phyloP scores from a whole-genome alignment of 2,113 vertebrate genomes.

The Hippocampus mohnikei region DNA sequence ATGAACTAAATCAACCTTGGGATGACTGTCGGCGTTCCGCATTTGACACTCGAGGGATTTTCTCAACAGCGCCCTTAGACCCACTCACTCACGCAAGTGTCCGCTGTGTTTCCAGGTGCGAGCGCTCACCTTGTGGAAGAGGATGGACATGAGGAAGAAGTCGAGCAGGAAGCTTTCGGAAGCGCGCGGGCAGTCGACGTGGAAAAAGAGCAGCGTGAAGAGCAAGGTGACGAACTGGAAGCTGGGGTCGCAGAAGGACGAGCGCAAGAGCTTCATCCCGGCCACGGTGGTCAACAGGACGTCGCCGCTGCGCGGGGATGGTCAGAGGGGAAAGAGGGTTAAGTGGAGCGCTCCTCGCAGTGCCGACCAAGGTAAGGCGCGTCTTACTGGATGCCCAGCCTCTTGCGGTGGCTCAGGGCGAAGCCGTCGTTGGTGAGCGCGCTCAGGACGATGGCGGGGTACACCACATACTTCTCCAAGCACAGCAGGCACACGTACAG shows the following conservation, averaged over 20 bases:
- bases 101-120: background rate
- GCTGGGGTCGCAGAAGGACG: slow-evolving; percentile 90
- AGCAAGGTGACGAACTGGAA: slow-evolving; percentile 88
- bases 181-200: slow-evolving; percentile 86
- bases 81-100: background rate
- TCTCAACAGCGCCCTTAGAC: no score
- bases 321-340: background rate
- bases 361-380: background rate
- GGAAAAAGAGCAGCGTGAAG: slow-evolving; percentile 92
- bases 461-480: slow-evolving; percentile 95
- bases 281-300: slow-evolving; percentile 89
- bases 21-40: no score
- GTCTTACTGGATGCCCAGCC: slow-evolving; percentile 91
- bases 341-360: background rate
- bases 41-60: no score
- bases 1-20: no score
- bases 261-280: slow-evolving; percentile 91
- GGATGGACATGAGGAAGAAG: slow-evolving; percentile 93
- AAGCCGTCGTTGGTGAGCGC: slow-evolving; percentile 94
- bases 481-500: slow-evolving; percentile 92
- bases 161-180: slow-evolving; percentile 95
- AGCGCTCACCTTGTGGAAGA: slow-evolving; percentile 88
- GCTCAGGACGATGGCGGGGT: slow-evolving; percentile 91
- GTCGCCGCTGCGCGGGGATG: slow-evolving; percentile 78
- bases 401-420: slow-evolving; percentile 86